A percentile compares a stretch with the other conserved stretches of the same genome.
These are phyloP conservation scores for Callopanchax toddi DNA, from an alignment of 2,113 vertebrate species.

Conservation along the genomic window DNA sequence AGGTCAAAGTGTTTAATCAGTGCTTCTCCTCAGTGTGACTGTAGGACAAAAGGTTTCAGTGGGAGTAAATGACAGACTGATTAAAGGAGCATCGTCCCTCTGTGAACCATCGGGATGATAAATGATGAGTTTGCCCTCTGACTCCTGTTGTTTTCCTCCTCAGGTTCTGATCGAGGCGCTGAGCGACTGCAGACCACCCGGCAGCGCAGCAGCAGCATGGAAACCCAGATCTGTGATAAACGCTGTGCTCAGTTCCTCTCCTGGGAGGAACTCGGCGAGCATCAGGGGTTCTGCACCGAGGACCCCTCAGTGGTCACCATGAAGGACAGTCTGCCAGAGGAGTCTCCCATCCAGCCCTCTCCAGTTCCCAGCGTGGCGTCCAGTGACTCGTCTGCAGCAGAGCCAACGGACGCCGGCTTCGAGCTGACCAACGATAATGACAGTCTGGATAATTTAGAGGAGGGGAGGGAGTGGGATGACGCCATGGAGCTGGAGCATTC, in stretches of 20 bases:
- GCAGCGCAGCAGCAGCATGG: constrained; percentile 82
- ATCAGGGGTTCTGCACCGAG: constrained; percentile 87
- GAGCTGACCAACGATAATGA: constrained; percentile 71
- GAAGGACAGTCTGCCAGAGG: constrained; percentile 78
- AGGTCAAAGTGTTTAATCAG: not conserved
- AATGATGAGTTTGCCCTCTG: constrained; percentile 24
- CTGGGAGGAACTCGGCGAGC: constrained; percentile 88
- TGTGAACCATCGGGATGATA: constrained; percentile 36
- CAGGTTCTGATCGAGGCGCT: constrained; percentile 64
- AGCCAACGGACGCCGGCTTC: constrained; percentile 80
- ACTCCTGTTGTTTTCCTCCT: constrained; percentile 33
- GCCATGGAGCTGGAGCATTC: constrained; percentile 87
- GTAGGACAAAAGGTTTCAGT: too few relatives aligned
- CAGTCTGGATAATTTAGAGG: constrained; percentile 75
- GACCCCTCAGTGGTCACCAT: constrained; percentile 88
- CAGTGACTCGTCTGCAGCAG: constrained; percentile 83
- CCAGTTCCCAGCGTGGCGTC: constrained; percentile 81
- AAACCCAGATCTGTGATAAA: constrained; percentile 87
- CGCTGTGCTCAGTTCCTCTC: constrained; percentile 95
- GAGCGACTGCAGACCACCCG: constrained; percentile 78
- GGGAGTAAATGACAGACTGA: too few relatives aligned
- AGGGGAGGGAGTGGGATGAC: constrained; percentile 81
- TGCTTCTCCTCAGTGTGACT: too few relatives aligned
- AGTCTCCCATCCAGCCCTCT: constrained; percentile 81
- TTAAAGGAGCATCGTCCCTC: not conserved